Evolutionary conservation across 2,797 vertebrate species (phyloP), one percentile per base, ranked within the genome.

Genomic region (Phoxinus dragarum): DNA sequence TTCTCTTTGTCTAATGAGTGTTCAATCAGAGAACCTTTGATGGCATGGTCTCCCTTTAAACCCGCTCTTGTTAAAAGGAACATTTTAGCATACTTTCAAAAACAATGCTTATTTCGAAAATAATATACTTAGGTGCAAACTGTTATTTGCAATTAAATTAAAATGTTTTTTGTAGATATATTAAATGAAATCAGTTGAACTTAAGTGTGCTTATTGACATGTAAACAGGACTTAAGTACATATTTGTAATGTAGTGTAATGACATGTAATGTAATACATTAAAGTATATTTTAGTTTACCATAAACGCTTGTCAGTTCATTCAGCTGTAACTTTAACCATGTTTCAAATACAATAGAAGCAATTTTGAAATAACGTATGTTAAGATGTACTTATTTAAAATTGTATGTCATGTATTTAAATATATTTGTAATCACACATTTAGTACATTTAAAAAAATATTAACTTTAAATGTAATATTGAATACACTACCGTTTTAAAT

Each of bases 11-110:
- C 23, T 56, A 59, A 40, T 54, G 12, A 38, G 23, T 77, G 59
- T 72, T 72, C 54, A 82, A 71, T 82, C 80, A 71, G 67, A 54
- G 56, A 71, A 27, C 36, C 9, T 47, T 69, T 49, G 34, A 69
- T 69, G 40, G 27, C 31, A 12, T 34, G 44, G 67, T 68, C 9
- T 31, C 23, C 49, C 23, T 27, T 23, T 54, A 19, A 17, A 69
- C 23, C 36, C 10, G 7, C 6, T 54, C 54, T 40, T 59, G 7
- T 27, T 9, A 40, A 40, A 77, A 77, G 38, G 12, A 59, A 17
- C 21, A 16, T 14, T 40, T 40, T 76, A 59, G 21, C 21, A 59
- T 4, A 38, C 6, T 38, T 56, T 36, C 16, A 1, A 11, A 74
- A 76, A 76, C 6, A n/a, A 11, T 56, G 49, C 49, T 23, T 56